Conservation (phyloP, 2,888 invertebrate species). For the Tetranychus truncatus region DNA sequence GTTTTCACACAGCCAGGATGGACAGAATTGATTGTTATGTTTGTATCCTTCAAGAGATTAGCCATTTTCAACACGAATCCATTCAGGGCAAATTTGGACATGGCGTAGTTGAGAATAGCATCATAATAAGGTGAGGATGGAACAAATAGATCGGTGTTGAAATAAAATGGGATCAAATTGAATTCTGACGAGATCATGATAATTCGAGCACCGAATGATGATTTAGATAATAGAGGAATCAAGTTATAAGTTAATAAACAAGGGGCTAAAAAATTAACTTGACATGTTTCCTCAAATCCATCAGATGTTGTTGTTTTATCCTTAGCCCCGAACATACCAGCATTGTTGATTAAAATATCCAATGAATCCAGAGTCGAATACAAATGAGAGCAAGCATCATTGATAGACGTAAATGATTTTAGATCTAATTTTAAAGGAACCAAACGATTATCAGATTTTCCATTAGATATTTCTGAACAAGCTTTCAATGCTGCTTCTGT, state of each 20-base stretch:
- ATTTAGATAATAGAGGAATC: background rate
- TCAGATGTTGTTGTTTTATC: constrained; percentile 4
- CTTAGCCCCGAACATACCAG: background rate
- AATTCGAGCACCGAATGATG: background rate
- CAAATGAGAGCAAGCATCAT: constrained; percentile 23
- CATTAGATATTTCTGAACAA: constrained; percentile 29
- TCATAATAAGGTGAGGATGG: background rate
- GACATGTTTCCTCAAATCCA: constrained; percentile 10
- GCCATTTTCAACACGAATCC: background rate
- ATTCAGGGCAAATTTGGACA: constrained; percentile 3
- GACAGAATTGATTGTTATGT: background rate
- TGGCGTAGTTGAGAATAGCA: background rate
- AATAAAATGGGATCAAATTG: background rate
- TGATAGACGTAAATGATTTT: background rate
- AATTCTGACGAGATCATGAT: background rate
- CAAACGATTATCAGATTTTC: constrained; percentile 30
- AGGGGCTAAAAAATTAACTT: constrained; percentile 3
- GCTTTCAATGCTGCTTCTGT: constrained; percentile 49
- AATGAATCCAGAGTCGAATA: background rate
- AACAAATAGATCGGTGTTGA: background rate
- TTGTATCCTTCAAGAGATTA: background rate
- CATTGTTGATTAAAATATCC: constrained; percentile 12
- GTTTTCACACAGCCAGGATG: constrained; percentile 7
- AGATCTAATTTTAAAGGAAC: constrained; percentile 33
- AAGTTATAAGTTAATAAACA: background rate